These are phyloP conservation scores for Plusia festucae DNA, from an alignment of 2,888 invertebrate genomes.

Conservation along the genomic window DNA sequence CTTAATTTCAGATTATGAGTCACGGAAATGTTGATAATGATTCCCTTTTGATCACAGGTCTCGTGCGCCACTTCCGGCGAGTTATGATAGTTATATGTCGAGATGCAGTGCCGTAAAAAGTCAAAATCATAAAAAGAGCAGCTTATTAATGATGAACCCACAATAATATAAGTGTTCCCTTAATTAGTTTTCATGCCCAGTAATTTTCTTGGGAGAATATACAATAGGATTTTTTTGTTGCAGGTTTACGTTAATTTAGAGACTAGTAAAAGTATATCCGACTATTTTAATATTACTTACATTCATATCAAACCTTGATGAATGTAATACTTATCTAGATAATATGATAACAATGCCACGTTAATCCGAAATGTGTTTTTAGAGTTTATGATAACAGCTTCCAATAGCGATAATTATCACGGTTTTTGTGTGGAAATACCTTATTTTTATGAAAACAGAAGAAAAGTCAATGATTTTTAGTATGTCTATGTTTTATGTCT, in stretches of 20 bases:
- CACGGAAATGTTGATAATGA: constrained; percentile 42
- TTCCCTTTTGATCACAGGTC: constrained; percentile 38
- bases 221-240: too few species aligned
- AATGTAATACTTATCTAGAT: not conserved
- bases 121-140: constrained; percentile 31
- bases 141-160: constrained; percentile 21
- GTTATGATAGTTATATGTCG: constrained; percentile 24
- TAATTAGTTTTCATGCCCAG: not conserved
- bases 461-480: too few species aligned
- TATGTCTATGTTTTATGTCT: not conserved
- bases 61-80: constrained; percentile 13
- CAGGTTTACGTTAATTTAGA: not conserved
- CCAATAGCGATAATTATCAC: not conserved
- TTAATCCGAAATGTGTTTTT: constrained; percentile 24
- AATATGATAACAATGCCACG: constrained; percentile 9
- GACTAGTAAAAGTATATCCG: not conserved
- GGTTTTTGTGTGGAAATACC: constrained; percentile 3
- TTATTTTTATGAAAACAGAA: too few species aligned
- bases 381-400: constrained; percentile 27
- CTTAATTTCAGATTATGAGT: constrained; percentile 53
- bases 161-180: constrained; percentile 15
- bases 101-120: constrained; percentile 21
- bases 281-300: too few species aligned
- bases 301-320: not conserved
- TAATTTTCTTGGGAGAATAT: not conserved